Percentiles rank a stretch among this genome's conserved stretches.
phyloP scores from a whole-genome alignment of 2,113 vertebrate genomes.

The crab-eating macaque (Macaca fascicularis) region T2T-MFA8v1.1 NC_088395.1:3941501-3942000 shows the following conservation, averaged over 20 bases:
- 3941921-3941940: not conserved
- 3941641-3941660: not conserved
- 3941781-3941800: not conserved
- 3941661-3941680: too few species aligned
- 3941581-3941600: not conserved
- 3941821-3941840: not conserved
- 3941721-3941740: accelerated
- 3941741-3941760: too few species aligned
- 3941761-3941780: not conserved
- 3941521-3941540: not conserved
- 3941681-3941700: not conserved
- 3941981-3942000: too few species aligned
- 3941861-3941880: too few species aligned
- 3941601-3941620: not conserved
- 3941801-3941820: not conserved
- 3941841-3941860: too few species aligned
- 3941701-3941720: too few species aligned
- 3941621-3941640: not conserved
- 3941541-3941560: not conserved
- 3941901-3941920: not conserved
- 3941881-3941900: too few species aligned
- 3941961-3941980: too few species aligned
- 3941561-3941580: not conserved
- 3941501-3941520: not conserved
- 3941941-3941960: not conserved